Evolutionary conservation across 64 coral and sea anemone species (phyloP).

Genomic region (Porites lutea): DNA sequence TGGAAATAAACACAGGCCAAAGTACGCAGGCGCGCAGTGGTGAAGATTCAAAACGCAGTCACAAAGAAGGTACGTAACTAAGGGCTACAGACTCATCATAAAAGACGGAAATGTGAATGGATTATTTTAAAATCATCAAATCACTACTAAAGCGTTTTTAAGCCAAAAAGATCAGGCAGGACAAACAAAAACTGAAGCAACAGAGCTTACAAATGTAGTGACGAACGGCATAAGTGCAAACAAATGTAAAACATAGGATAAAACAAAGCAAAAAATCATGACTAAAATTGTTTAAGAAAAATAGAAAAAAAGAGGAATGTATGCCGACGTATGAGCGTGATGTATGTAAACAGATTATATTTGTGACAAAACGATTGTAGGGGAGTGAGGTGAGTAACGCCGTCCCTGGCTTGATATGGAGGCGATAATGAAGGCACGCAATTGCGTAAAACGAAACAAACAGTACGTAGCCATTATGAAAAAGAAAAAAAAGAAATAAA

Average conservation of each 20-base stretch:
- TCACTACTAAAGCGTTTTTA: too few species aligned
- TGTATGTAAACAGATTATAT: background rate
- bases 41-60: too few species aligned
- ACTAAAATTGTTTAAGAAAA: background rate
- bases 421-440: background rate
- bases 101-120: too few species aligned
- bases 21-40: too few species aligned
- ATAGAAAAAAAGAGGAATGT: background rate
- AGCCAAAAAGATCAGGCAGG: too few species aligned
- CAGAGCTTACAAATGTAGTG: too few species aligned
- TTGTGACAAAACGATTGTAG: background rate
- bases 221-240: too few species aligned
- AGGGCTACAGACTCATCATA: too few species aligned
- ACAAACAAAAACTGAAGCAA: too few species aligned
- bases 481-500: background rate
- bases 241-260: background rate
- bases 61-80: too few species aligned
- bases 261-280: background rate
- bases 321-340: background rate
- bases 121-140: too few species aligned
- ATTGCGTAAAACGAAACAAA: background rate
- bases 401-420: slow-evolving; percentile 59
- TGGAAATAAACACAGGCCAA: too few species aligned
- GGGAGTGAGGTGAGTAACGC: background rate
- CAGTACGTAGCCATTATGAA: background rate